Evolutionary conservation across 2,888 invertebrate genomes (phyloP).

Genomic region (Hemistola chrysoprasaria): DNA sequence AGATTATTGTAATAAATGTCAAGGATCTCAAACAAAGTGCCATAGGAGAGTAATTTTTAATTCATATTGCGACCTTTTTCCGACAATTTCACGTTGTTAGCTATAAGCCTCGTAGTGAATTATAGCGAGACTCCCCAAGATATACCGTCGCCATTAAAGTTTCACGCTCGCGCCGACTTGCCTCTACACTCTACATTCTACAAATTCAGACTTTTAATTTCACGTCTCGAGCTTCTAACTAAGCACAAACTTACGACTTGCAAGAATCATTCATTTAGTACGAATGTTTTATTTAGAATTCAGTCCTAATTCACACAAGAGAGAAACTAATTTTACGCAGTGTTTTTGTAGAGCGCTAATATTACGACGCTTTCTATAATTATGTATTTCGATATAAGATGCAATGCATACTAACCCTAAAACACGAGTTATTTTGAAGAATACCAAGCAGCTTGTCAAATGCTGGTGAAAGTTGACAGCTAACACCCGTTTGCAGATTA

Average conservation of each 20-base stretch:
- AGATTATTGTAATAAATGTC: conserved; percentile 21
- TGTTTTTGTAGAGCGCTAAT: too few relatives aligned
- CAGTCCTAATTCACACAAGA: conserved; percentile 1
- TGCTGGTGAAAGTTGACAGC: conserved; percentile 29
- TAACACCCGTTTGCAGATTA: conserved; percentile 34
- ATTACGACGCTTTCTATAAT: too few relatives aligned
- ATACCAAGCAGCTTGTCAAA: conserved; percentile 21
- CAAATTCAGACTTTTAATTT: conserved; percentile 44
- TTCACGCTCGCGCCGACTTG: conserved; percentile 46
- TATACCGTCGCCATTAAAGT: conserved; percentile 55
- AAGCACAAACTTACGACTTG: conserved; percentile 45
- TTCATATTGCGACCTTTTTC: conserved; percentile 37
- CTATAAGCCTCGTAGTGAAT: conserved; percentile 42
- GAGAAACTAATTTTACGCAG: too few relatives aligned
- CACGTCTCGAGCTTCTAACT: conserved; percentile 46
- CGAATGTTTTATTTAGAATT: conserved; percentile 27
- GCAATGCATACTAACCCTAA: too few relatives aligned
- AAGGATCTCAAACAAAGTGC: conserved; percentile 16
- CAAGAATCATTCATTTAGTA: conserved; percentile 44
- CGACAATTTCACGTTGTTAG: conserved; percentile 35
- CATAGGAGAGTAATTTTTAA: conserved; percentile 33
- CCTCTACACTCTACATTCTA: conserved; percentile 40
- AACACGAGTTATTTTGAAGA: too few relatives aligned
- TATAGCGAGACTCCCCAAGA: conserved; percentile 45
- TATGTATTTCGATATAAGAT: conserved; percentile 2